These are phyloP conservation scores for Lucilia sericata DNA, from an alignment of 1,140 invertebrate species.

Conservation along the genomic window DNA sequence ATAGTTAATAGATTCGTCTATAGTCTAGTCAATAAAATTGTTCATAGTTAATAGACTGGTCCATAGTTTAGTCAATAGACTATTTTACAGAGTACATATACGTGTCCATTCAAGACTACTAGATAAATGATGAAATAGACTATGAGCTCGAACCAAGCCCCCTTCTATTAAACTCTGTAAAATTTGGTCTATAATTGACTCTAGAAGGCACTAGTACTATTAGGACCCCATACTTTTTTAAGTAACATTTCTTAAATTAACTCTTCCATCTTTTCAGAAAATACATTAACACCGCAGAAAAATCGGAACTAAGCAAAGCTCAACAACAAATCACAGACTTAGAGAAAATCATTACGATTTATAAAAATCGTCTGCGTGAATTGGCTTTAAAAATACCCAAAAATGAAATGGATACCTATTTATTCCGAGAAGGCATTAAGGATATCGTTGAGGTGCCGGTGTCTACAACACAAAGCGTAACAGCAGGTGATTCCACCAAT, in stretches of 20 bases:
- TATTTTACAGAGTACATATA: too few species aligned
- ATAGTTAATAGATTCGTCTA: too few species aligned
- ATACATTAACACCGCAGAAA: slow-evolving; percentile 65
- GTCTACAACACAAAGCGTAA: slow-evolving; percentile 51
- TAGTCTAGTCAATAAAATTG: too few species aligned
- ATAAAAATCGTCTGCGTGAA: slow-evolving; percentile 70
- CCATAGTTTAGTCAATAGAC: too few species aligned
- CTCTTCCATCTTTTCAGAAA: slow-evolving; percentile 52
- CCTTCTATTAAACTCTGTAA: too few species aligned
- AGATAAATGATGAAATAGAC: too few species aligned
- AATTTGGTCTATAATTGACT: too few species aligned
- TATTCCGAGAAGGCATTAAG: slow-evolving; percentile 62
- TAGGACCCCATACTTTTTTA: too few species aligned
- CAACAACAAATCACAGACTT: slow-evolving; percentile 71
- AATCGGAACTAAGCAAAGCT: slow-evolving; percentile 71
- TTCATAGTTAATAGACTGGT: too few species aligned
- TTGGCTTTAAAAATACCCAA: slow-evolving; percentile 64
- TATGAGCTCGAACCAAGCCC: too few species aligned
- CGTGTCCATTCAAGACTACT: too few species aligned
- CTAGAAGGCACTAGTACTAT: too few species aligned
- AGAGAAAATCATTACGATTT: slow-evolving; percentile 70
- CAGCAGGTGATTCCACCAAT: slow-evolving; percentile 56
- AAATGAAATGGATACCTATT: slow-evolving; percentile 63
- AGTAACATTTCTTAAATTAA: slow-evolving; percentile 14
- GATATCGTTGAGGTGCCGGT: slow-evolving; percentile 60